A percentile compares a stretch with the other conserved stretches of the same genome.
These are phyloP conservation scores for Ophion ellenae DNA, from an alignment of 2,888 invertebrate genomes.

Conservation along the genomic window DNA sequence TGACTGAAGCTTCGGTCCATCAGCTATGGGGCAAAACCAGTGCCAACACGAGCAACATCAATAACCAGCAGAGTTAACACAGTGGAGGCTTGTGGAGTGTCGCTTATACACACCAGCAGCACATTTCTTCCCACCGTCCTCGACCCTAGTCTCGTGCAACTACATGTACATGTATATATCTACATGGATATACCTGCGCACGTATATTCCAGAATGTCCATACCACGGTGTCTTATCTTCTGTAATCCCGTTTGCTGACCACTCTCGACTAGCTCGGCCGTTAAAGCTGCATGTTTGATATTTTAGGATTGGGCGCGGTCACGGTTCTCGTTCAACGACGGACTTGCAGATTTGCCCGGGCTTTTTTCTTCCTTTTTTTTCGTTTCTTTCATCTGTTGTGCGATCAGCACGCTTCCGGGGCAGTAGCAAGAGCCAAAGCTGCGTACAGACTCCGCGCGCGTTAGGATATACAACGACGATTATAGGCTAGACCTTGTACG, in stretches of 20 bases:
- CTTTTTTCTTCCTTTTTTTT: slow-evolving; percentile 18
- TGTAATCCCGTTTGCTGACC: slow-evolving; percentile 63
- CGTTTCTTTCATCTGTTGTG: slow-evolving; percentile 11
- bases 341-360: slow-evolving; percentile 38
- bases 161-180: not conserved
- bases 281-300: slow-evolving; percentile 71
- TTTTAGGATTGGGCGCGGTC: slow-evolving; percentile 70
- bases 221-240: slow-evolving; percentile 56
- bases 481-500: slow-evolving; percentile 56
- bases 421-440: not conserved
- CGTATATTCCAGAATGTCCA: slow-evolving; percentile 27
- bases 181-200: not conserved
- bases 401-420: slow-evolving; percentile 40
- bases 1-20: slow-evolving; percentile 46
- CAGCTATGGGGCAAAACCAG: slow-evolving; percentile 47
- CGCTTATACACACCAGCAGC: slow-evolving; percentile 13
- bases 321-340: slow-evolving; percentile 26
- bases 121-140: slow-evolving; percentile 20
- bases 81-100: slow-evolving; percentile 24
- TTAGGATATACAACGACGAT: slow-evolving; percentile 23
- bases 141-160: not conserved
- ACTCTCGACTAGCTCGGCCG: slow-evolving; percentile 55
- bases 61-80: slow-evolving; percentile 50
- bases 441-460: not conserved
- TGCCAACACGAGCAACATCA: slow-evolving; percentile 50